Evolutionary conservation across 2,797 vertebrate species (phyloP).

Genomic region (Hozukius guyotensis): DNA sequence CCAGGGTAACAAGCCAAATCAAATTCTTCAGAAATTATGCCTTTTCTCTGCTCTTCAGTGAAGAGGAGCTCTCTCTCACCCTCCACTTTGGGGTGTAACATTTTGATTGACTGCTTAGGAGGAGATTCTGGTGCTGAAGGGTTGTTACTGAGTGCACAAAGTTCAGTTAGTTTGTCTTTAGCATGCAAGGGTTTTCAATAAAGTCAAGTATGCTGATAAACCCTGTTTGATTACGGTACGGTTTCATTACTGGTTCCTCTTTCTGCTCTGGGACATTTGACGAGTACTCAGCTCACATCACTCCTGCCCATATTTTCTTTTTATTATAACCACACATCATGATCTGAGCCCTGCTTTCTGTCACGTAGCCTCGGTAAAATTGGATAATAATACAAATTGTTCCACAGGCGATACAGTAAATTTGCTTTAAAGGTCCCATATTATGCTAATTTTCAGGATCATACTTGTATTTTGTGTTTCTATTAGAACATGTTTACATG

Average conservation of each 20-base stretch:
- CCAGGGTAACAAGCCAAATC: slow-evolving; percentile 24
- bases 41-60: slow-evolving; percentile 24
- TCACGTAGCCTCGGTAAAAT: slow-evolving; percentile 7
- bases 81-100: slow-evolving; percentile 14
- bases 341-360: slow-evolving; percentile 13
- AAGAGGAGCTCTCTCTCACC: slow-evolving; percentile 17
- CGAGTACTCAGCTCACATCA: slow-evolving; percentile 2
- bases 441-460: too few relatives aligned
- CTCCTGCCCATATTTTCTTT: slow-evolving; percentile 4
- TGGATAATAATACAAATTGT: slow-evolving; percentile 30
- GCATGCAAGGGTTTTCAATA: slow-evolving; percentile 30
- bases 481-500: too few relatives aligned
- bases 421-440: background rate
- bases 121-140: slow-evolving; percentile 34
- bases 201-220: slow-evolving; percentile 44
- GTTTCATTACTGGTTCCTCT: slow-evolving; percentile 19
- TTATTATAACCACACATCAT: slow-evolving; percentile 24
- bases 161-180: slow-evolving; percentile 41
- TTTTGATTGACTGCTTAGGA: slow-evolving; percentile 47
- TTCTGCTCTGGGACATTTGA: slow-evolving; percentile 19
- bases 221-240: slow-evolving; percentile 25
- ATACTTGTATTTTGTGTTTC: too few relatives aligned
- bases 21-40: slow-evolving; percentile 34
- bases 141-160: background rate
- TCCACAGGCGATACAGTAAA: background rate